Evolutionary conservation across 2,888 invertebrate species (phyloP), one percentile per base, ranked within the genome.

Genomic region (Drosophila nigricruria): DNA sequence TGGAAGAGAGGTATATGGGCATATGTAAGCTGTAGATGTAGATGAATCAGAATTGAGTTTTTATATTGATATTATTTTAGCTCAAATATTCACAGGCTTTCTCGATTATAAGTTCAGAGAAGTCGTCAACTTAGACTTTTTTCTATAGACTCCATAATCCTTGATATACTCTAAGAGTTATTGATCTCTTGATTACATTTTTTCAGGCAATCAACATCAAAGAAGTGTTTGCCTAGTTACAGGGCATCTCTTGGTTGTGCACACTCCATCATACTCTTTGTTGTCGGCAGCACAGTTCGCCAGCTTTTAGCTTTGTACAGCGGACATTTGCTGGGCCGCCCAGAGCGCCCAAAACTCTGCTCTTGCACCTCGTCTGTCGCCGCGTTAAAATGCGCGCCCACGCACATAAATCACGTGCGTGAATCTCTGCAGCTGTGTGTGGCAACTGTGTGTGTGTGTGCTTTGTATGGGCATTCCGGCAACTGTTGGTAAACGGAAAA

Each of bases 321-420:
- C 64, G 54, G 50, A 58, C 60, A 58, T 60, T 49, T 65, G 49
- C 58, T 53, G 62, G 30, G 40, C 6, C 42, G 49, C 58, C 38
- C 59, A 40, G 54, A 43, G 53, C 36, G n/a, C n/a, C 14, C 14
- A n/a, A 20, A 42, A 38, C 54, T 10, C 30, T n/a, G 50, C 18
- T 38, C 30, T n/a, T 52, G 32, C 43, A 52, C 20, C 50, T 25
- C 12, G 14, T 36, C 36, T 70, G 61, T 40, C 63, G 56, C 58
- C 79, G 88, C 88, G 77, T 82, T 88, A 88, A 85, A 85, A 85
- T 85, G 79, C 88, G 84, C 88, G 74, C 84, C 89, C 90, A 89
- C 84, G 84, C 85, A 88, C 88, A 85, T 85, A 85, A 85, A 85
- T 85, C 84, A 85, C 90, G 86, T 82, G 88, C 88, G 70, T 70